Conservation (phyloP, 2,888 invertebrate genomes). For the Eristalinus sepulchralis region DNA sequence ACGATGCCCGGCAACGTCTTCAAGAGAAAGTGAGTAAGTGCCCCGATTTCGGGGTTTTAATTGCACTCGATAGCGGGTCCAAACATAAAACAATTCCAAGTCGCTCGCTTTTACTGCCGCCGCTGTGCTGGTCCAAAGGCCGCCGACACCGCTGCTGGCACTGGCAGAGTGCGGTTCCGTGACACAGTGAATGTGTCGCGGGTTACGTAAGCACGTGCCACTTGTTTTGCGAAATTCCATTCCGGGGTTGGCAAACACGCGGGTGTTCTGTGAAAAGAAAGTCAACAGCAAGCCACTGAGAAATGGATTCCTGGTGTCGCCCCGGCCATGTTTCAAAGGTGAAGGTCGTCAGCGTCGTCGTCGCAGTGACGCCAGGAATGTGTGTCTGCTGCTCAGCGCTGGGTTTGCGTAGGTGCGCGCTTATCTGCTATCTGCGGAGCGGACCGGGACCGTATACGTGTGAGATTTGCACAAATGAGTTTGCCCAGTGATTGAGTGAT, state of each 20-base stretch:
- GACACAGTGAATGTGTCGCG: constrained; percentile 49
- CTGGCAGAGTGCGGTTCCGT: constrained; percentile 50
- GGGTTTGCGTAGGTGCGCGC: constrained; percentile 8
- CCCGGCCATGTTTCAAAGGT: constrained; percentile 36
- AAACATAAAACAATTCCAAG: neutral
- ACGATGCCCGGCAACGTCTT: neutral
- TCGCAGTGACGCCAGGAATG: constrained; percentile 22
- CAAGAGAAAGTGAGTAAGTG: constrained; percentile 42
- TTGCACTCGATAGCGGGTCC: constrained; percentile 39
- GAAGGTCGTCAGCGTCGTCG: constrained; percentile 40
- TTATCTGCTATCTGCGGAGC: constrained; percentile 35
- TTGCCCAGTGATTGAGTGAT: constrained; percentile 50
- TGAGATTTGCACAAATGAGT: constrained; percentile 63
- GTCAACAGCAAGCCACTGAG: constrained; percentile 23
- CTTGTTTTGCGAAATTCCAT: constrained; percentile 52
- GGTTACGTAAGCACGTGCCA: constrained; percentile 31
- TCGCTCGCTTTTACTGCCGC: neutral
- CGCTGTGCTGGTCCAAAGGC: neutral
- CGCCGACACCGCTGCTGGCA: neutral
- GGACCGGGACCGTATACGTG: constrained; percentile 2
- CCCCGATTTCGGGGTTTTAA: constrained; percentile 35
- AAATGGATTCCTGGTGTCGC: neutral
- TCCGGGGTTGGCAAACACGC: constrained; percentile 33
- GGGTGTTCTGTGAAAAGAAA: constrained; percentile 40
- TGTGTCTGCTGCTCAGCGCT: constrained; percentile 3